Conservation (phyloP, 1,140 invertebrate genomes). For the Drosophila tristis region DNA sequence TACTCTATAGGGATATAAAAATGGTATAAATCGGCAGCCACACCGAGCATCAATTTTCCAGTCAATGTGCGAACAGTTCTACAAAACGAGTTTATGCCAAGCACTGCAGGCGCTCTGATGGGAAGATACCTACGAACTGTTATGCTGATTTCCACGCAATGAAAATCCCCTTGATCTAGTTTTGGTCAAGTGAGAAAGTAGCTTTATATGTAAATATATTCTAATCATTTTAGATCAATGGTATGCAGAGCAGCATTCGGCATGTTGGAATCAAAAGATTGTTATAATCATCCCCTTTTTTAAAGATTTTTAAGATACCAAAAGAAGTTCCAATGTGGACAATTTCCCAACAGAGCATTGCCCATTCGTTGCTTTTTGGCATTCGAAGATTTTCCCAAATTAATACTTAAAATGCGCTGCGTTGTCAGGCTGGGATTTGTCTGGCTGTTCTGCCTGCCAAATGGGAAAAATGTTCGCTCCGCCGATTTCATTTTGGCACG, state of each 20-base stretch:
- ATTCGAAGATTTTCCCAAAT: constrained; percentile 49
- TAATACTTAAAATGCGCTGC: constrained; percentile 75
- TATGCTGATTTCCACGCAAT: background rate
- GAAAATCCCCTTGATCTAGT: background rate
- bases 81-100: background rate
- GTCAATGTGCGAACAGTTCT: constrained; percentile 22
- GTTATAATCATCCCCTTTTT: background rate
- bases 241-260: too few species aligned
- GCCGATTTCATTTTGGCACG: constrained; percentile 61
- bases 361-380: constrained; percentile 6
- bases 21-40: constrained; percentile 23
- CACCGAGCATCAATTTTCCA: constrained; percentile 27
- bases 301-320: too few species aligned
- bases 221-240: too few species aligned
- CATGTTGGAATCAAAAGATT: background rate
- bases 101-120: background rate
- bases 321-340: too few species aligned
- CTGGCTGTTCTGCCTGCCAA: constrained; percentile 62
- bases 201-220: too few species aligned
- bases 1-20: constrained; percentile 40
- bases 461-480: constrained; percentile 69
- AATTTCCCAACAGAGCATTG: constrained; percentile 21
- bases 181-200: too few species aligned
- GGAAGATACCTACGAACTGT: background rate
- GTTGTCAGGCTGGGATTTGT: constrained; percentile 76